Base-by-base conservation (phyloP, 2,888 invertebrate species). In the Perdita meconis region DNA sequence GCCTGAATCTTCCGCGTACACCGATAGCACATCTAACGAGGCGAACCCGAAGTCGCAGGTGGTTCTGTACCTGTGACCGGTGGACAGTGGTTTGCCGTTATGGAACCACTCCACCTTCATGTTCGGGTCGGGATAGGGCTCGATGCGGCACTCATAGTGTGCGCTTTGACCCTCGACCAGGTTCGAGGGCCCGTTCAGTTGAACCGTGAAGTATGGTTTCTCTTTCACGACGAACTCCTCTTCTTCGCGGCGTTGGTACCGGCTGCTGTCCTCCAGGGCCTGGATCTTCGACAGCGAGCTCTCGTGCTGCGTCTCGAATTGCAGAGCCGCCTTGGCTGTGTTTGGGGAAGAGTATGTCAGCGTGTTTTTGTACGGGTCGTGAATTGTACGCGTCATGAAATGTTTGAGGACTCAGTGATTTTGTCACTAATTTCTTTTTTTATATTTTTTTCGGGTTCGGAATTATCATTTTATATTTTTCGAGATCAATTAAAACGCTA, bases 31-130 rank as follows among this genome's bases (percentile, higher is more conserved):
- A 92, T 99, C 99, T 79, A 99, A 94, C 64, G 99, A 97, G 70
- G 98, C 98, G 93, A 98, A 99, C 55, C 99, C 99, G 92, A 99
- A 99, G 92, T 99, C 99, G 89, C 97, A 97, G 57, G 98, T 96
- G 57, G 98, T 98, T 89, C 98, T 95, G 94, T 97, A 98, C 78
- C 98, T 95, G 90, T 98, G 98, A 68, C 97, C 97, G 78, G 96
- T 96, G 87, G 96, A 96, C 59, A 98, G 93, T 53, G 98, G 97
- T 92, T 97, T 96, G 57, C 97, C 98, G 92, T 99, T 98, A 89
- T 97, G 97, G 93, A 97, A 96, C 98, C 98, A 98, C 93, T 97
- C 97, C 0, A 98, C 97, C 89, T 97, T 96, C 91, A 98, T 95
- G 81, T 96, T 96, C 4, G 97, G 94, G 93, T 98, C 98, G 1